Evolutionary conservation across 2,888 invertebrate genomes (phyloP).

Genomic region (Macrophya alboannulata): DNA sequence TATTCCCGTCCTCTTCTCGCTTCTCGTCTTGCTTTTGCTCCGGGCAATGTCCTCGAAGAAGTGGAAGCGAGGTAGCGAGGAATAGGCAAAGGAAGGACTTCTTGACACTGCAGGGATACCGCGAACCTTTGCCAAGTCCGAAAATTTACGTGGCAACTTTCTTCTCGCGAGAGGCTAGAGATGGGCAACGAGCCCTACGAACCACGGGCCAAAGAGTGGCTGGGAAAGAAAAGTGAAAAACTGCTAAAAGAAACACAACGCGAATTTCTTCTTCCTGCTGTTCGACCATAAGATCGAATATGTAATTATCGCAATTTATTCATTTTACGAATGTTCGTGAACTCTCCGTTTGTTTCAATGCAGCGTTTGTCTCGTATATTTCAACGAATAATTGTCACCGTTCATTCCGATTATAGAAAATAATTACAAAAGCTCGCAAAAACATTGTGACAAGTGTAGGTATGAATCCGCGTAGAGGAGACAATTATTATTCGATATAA

Average conservation of each 20-base stretch:
- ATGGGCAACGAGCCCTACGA: slow-evolving; percentile 18
- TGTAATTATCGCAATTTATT: neutral
- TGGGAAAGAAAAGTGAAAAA: neutral
- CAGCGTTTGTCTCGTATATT: neutral
- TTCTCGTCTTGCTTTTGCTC: neutral
- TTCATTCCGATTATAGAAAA: neutral
- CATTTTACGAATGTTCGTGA: neutral
- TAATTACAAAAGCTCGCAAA: slow-evolving; percentile 1
- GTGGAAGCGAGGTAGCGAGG: neutral
- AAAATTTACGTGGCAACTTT: slow-evolving; percentile 37
- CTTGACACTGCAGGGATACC: slow-evolving; percentile 1
- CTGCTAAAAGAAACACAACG: neutral
- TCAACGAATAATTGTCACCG: neutral
- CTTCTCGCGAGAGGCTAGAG: slow-evolving; percentile 5
- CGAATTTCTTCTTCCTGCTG: neutral
- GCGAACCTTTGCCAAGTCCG: slow-evolving; percentile 23
- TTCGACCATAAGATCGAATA: neutral
- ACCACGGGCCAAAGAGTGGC: neutral
- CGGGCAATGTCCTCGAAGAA: neutral
- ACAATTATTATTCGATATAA: neutral
- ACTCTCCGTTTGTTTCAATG: neutral
- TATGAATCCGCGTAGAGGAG: neutral
- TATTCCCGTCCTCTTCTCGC: neutral
- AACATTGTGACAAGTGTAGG: neutral
- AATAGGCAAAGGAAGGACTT: neutral